A percentile compares a stretch with the other conserved stretches of the same genome.
Conservation (phyloP, 2,113 vertebrate genomes). For the Pionites leucogaster region DNA sequence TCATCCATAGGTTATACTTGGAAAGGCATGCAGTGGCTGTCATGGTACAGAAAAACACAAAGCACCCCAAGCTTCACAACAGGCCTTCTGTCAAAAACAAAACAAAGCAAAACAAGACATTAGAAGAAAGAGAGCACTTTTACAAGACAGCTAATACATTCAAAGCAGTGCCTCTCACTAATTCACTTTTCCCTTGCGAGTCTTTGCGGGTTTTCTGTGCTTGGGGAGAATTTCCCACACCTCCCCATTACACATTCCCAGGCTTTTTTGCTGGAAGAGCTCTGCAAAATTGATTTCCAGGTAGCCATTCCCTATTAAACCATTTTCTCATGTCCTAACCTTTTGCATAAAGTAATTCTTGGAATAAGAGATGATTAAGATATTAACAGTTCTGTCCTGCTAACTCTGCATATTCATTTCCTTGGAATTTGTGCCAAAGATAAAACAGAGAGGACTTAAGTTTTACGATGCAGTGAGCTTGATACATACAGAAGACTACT, state of each 20-base stretch:
- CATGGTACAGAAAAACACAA: neutral
- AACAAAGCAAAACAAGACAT: neutral
- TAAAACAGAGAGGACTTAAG: neutral
- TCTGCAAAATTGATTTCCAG: neutral
- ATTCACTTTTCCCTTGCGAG: neutral
- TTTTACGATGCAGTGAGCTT: neutral
- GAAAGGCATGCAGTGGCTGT: neutral
- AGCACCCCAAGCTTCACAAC: neutral
- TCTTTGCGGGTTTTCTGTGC: neutral
- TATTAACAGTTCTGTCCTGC: neutral
- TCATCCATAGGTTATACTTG: neutral
- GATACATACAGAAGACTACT: neutral
- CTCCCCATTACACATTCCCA: rapidly evolving
- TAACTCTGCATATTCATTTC: neutral
- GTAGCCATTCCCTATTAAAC: neutral
- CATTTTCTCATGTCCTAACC: neutral
- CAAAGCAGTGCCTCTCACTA: neutral
- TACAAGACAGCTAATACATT: neutral
- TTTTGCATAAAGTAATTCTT: neutral
- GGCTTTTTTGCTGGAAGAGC: neutral
- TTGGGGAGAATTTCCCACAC: neutral
- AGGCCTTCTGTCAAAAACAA: neutral
- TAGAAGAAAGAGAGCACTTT: neutral
- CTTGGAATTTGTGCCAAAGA: neutral
- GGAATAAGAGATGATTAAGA: neutral